A percentile compares a stretch with the other conserved stretches of the same genome.
phyloP scores from a whole-genome alignment of 1,140 invertebrate species.

The Drosophila sulfurigaster region DNA sequence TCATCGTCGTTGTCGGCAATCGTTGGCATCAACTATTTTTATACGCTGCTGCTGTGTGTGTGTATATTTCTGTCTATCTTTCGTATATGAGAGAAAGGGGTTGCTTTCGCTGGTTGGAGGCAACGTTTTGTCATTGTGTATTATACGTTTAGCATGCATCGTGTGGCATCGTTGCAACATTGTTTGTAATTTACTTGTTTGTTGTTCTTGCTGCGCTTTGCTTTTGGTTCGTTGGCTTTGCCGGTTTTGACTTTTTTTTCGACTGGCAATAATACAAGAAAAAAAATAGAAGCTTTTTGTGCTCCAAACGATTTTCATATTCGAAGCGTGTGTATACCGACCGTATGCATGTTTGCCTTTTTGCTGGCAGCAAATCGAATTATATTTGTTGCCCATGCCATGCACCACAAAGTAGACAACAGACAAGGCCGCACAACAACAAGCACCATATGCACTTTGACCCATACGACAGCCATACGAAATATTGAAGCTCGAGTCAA shows the following conservation, averaged over 20 bases:
- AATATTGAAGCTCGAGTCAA: conserved; percentile 2
- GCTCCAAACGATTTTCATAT: conserved; percentile 68
- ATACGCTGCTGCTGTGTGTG: conserved; percentile 58
- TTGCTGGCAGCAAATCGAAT: conserved; percentile 73
- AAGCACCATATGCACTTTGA: conserved; percentile 34
- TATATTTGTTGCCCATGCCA: conserved; percentile 65
- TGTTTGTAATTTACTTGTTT: conserved; percentile 77
- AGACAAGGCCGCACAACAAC: conserved; percentile 50
- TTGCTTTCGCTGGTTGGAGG: conserved; percentile 19
- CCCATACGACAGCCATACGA: conserved; percentile 19
- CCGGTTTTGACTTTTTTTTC: conserved; percentile 8
- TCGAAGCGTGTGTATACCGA: conserved; percentile 56
- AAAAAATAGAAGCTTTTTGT: conserved; percentile 21
- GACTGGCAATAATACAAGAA: no score
- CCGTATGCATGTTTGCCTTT: conserved; percentile 35
- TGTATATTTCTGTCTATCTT: no score
- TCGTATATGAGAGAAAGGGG: conserved; percentile 23
- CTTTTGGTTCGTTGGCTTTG: conserved; percentile 60
- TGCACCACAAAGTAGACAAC: conserved; percentile 69
- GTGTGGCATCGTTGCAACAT: conserved; percentile 53
- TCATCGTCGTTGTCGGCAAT: conserved; percentile 35
- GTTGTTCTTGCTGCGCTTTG: conserved; percentile 22
- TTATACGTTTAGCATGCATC: conserved; percentile 77
- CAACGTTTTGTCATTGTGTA: conserved; percentile 76
- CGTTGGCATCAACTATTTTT: conserved; percentile 74